Base-by-base conservation (phyloP, 35 echinoderm and acorn worm species). In the Patiria miniata region DNA sequence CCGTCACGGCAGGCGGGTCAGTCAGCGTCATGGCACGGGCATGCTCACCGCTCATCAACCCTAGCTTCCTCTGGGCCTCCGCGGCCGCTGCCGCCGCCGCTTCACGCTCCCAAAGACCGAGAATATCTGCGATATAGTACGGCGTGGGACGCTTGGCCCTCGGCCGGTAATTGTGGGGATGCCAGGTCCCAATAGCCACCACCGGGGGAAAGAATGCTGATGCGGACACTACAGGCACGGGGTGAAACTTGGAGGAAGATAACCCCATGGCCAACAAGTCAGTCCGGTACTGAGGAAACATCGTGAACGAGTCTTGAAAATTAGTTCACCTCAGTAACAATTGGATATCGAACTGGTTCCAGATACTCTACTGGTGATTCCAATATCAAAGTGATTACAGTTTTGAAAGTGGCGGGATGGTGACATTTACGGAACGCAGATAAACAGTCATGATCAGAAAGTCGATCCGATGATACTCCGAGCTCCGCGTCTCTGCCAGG, bases 161-260 rank as follows among this genome's bases (percentile, higher is more conserved):
- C 21, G 87, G 91, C 23, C 91, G 83, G 87, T 97, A 97, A 14
- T 82, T 97, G 50, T 97, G 95, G 3, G 95, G 95, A 77, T 97
- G 95, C 95, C 95, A 97, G 51, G 95, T 97, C 18, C 95, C 95
- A 2, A 97, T 81, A 9, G 95, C 95, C 52, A 97, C 87, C 33
- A 97, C 28, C 0, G 91, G 84, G n/a, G 95, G 95, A 51, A 95
- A 73, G 37, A 91, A 82, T 37, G 87, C 22, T 12, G 88, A 81
- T 12, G 81, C 61, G 18, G 40, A 40, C 22, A n/a, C 39, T 1
- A 40, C 78, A 33, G 80, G 57, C 15, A 69, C 21, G 39, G 60
- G 88, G 52, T 82, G 81, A 57, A 90, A 90, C 61, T 90, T 90
- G 1, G 88, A 39, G 1, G 88, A 69, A 44, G 88, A 76, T 33